Base-by-base conservation (phyloP, 1,140 invertebrate species). In the Drosophila persimilis region DNA sequence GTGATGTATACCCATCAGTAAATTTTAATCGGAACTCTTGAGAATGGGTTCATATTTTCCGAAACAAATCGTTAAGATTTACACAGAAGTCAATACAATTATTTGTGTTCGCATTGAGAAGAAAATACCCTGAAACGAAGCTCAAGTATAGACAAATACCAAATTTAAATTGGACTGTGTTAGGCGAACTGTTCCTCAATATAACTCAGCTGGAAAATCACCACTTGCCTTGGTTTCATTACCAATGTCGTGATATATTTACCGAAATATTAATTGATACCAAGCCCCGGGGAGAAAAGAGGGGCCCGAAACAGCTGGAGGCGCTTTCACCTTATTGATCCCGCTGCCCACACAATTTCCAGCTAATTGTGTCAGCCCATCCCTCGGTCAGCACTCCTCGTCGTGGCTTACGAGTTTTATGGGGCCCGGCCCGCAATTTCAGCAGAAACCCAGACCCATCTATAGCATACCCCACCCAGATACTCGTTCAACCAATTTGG, bases 251-350 rank as follows among this genome's bases (percentile, higher is more conserved):
- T 47, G 48, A 73, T 64, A 73, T 73, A 56, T 57, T 73, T 57
- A 59, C 71, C 41, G 8, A 56, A 73, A 63, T 73, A 73, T 63
- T 73, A 73, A 65, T 61, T 44, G 60, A 73, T 58, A 74, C 35
- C 31, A 43, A 44, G 13, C 29, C 45, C 24, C 0, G 24, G 24
- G 24, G 2, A n/a, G n/a, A n/a, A n/a, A n/a, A 24, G 2, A 45
- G 17, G 22, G 6, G 2, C 20, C 20, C 13, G 29, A 24, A 47
- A 31, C 48, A 69, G 35, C 31, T 45, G 31, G 58, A 43, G 43
- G 29, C 77, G 58, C 46, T 61, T 65, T 46, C 47, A 60, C 61
- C 81, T 76, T 86, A 73, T 84, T 80, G 80, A 75, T 80, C 80
- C 53, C 66, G 72, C 39, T 26, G 61, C 48, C 61, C 57, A 47